phyloP scores from a whole-genome alignment of 2,888 invertebrate species.

The Xestoiulus laeticollis region DNA sequence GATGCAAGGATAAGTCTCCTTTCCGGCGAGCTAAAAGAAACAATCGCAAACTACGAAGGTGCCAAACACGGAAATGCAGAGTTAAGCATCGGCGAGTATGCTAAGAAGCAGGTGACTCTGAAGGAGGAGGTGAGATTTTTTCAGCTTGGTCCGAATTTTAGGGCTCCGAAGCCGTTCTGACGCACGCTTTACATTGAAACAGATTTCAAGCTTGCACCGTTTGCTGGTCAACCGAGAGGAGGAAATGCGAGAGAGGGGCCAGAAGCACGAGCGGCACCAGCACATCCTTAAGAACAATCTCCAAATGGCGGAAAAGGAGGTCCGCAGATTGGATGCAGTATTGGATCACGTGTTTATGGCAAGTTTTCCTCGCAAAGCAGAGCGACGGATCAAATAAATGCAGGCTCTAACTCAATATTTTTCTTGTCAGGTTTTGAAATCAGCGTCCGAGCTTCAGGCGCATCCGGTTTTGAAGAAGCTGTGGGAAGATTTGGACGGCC shows the following conservation, averaged over 20 bases:
- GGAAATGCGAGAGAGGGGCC: constrained; percentile 8
- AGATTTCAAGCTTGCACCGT: background rate
- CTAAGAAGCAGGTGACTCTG: constrained; percentile 3
- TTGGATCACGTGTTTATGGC: constrained; percentile 36
- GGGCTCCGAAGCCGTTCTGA: too few species aligned
- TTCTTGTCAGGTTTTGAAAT: constrained; percentile 15
- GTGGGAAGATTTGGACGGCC: constrained; percentile 47
- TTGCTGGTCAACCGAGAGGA: constrained; percentile 6
- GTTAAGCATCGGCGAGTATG: background rate
- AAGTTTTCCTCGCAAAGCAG: background rate
- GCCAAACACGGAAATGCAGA: background rate
- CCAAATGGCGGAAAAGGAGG: constrained; percentile 40
- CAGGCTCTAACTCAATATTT: background rate
- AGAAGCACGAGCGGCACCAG: constrained; percentile 46
- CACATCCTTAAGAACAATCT: constrained; percentile 2
- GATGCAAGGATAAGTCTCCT: constrained; percentile 2
- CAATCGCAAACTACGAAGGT: background rate
- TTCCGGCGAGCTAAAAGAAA: background rate
- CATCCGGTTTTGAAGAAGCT: constrained; percentile 39
- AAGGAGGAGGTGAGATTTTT: background rate
- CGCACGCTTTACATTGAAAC: background rate
- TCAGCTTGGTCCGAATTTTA: background rate
- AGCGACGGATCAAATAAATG: background rate
- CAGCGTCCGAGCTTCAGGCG: background rate
- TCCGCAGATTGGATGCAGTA: constrained; percentile 24